Evolutionary conservation across 2,113 vertebrate species (phyloP), one percentile per base, ranked within the genome.

Genomic region (Coregonus clupeaformis): DNA sequence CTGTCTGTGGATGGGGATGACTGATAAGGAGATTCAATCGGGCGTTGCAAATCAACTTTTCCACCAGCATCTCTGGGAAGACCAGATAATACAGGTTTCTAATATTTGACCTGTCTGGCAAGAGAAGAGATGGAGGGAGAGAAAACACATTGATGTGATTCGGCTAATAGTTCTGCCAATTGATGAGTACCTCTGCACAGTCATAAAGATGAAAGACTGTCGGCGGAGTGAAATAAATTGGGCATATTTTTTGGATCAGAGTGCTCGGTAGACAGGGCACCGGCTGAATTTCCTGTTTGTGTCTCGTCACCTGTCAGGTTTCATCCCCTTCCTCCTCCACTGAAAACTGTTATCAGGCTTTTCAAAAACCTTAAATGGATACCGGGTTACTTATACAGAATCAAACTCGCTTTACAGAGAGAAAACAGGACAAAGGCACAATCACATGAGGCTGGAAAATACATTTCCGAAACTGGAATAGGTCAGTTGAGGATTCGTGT

Each of bases 81-180:
- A 89, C 88, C 91, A 86, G 89, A 91, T 91, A 92, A 91, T 89
- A 88, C 91, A 85, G 89, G 84, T 91, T 91, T 91, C 86, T 91
- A 91, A 91, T 91, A 89, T 89, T 85, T 86, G 88, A 90, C 89
- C 89, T 89, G 89, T 90, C 91, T 90, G 86, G 81, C 80, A 82
- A 80, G 84, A 52, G 76, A 72, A 69, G 75, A 42, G 36, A 42
- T 79, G 74, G 2, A 42, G 36, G 75, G 83, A 87, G 74, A 89
- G 89, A 85, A 87, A 90, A 91, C 88, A 87, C 88, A 90, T 84
- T 91, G 89, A 91, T 90, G 90, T 89, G 88, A 89, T 84, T 81
- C 64, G 65, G 80, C 91, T 91, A 91, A 91, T 92, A 89, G 89
- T 89, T 83, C 69, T 80, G 79, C 16, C 88, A 85, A 85, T 85